Base-by-base conservation (phyloP, 2,113 vertebrate species). In the Malurus cyaneus region DNA sequence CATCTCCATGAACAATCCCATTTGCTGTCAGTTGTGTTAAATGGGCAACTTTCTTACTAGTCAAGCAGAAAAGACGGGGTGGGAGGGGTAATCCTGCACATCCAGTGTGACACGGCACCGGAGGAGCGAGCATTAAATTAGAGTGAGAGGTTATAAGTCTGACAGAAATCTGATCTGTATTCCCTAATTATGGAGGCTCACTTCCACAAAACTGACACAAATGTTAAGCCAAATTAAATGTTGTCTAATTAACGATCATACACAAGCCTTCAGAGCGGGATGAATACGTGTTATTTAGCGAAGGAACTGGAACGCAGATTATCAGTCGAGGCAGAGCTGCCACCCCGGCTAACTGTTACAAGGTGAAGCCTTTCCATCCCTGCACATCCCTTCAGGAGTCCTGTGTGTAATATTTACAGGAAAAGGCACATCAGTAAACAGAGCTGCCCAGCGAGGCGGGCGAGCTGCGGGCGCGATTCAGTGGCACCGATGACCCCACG, bases 391-490 rank as follows among this genome's bases (percentile, higher is more conserved):
- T 92, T 95, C 86, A 80, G 2, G 60, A 93, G 94, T 60, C 10
- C 46, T 19, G 92, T 95, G 95, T 89, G 97, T 97, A 97, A 97
- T 98, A 97, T 98, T 98, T 98, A 98, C 97, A 96, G 97, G 96
- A 96, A 95, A 95, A 97, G 96, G 97, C 97, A 96, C 85, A 83
- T 98, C 95, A 96, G 98, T 98, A 98, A 98, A 98, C 98, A 98
- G 97, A 77, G 97, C 80, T 88, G 80, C 97, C 97, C 96, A 94
- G 96, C 80, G 97, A 97, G 97, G 96, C 92, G 81, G 97, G 95
- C 97, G 97, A 96, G 96, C 90, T 94, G 97, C 94, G 80, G 97
- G 96, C 81, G 94, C n/a, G 12, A 96, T 97, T 97, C 97, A 82
- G 91, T 0, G 88, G 97, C 97, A 92, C 98, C 50, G 47, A 81